phyloP scores from a whole-genome alignment of 2,113 vertebrate species.

The rat (Rattus norvegicus) region GRCr8 NC_086024.1:16561501-16562000 shows the following conservation, averaged over 20 bases:
- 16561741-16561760: neutral
- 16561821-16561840: neutral
- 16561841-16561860: neutral
- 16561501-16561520: neutral
- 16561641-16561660: neutral
- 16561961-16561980: neutral
- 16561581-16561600: neutral
- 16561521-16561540: neutral
- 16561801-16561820: neutral
- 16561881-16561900: neutral
- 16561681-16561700: neutral
- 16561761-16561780: neutral
- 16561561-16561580: neutral
- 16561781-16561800: neutral
- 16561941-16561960: conserved; percentile 16
- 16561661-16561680: neutral
- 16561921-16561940: neutral
- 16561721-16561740: neutral
- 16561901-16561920: conserved; percentile 4
- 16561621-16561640: neutral
- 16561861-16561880: neutral
- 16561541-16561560: neutral
- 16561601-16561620: neutral
- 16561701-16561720: neutral
- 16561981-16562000: neutral